These are phyloP conservation scores for Blera fallax DNA, from an alignment of 2,888 invertebrate species.

Conservation along the genomic window DNA sequence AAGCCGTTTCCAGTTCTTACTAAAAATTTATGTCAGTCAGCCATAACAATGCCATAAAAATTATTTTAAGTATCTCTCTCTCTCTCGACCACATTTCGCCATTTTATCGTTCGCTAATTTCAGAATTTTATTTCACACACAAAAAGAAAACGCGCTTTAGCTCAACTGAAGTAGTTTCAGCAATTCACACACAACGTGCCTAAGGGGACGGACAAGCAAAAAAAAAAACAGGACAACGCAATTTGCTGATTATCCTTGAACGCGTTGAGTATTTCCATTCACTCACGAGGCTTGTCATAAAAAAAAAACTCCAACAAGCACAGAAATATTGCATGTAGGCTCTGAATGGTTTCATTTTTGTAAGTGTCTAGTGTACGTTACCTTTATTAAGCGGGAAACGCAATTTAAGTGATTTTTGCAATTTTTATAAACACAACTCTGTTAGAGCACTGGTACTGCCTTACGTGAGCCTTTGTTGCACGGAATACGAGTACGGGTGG, in stretches of 20 bases:
- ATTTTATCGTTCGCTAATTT: conserved; percentile 54
- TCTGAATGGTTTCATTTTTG: conserved; percentile 15
- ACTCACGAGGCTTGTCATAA: background rate
- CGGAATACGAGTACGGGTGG: background rate
- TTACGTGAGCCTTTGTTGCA: background rate
- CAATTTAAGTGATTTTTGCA: conserved; percentile 25
- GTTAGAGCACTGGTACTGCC: background rate
- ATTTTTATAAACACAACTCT: background rate
- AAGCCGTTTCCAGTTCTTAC: background rate
- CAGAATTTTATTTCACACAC: conserved; percentile 22
- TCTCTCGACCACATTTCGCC: conserved; percentile 16
- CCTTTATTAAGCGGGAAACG: background rate
- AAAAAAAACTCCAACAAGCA: too few species aligned
- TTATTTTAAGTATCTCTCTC: conserved; percentile 6
- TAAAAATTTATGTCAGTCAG: background rate
- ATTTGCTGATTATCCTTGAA: background rate
- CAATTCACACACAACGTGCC: background rate
- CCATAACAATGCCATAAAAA: conserved; percentile 6
- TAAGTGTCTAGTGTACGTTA: background rate
- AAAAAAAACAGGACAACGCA: background rate
- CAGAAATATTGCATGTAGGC: background rate
- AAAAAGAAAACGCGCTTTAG: background rate
- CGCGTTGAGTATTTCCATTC: background rate
- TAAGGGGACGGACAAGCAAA: background rate
- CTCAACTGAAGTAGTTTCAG: conserved; percentile 21